phyloP scores from a whole-genome alignment of 2,113 vertebrate genomes.

The Ptychochromis oligacanthus region DNA sequence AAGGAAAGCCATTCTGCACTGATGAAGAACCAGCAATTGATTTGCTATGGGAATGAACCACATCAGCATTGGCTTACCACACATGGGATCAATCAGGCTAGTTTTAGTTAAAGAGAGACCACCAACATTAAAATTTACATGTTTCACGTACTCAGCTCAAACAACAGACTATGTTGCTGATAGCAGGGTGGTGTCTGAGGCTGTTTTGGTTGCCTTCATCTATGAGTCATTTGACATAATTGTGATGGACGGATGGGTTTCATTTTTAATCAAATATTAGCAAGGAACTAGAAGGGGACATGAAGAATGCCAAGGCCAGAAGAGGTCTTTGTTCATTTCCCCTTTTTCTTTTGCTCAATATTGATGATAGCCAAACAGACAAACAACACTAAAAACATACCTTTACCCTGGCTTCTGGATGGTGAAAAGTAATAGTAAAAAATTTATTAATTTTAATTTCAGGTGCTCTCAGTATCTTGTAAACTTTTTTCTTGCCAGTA shows the following conservation, averaged over 20 bases:
- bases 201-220: not conserved
- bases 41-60: conserved; percentile 57
- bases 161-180: not conserved
- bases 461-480: not conserved
- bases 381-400: not conserved
- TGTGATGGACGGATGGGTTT: not conserved
- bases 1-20: conserved; percentile 37
- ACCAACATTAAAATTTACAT: not conserved
- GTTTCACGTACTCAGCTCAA: not conserved
- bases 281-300: not conserved
- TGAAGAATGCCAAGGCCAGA: not conserved
- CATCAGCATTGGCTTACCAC: conserved; percentile 61
- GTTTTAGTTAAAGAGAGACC: conserved; percentile 45
- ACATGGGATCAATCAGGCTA: conserved; percentile 50
- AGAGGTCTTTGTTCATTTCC: not conserved
- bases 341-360: not conserved
- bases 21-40: conserved; percentile 62
- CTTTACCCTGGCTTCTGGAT: not conserved
- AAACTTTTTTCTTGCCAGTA: not conserved
- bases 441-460: not conserved
- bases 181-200: not conserved
- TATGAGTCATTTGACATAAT: not conserved
- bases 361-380: not conserved
- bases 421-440: not conserved
- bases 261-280: not conserved